Percentiles rank a stretch among this genome's conserved stretches.
phyloP scores from a whole-genome alignment of 1,140 invertebrate genomes.

The Hycleus phaleratus region DNA sequence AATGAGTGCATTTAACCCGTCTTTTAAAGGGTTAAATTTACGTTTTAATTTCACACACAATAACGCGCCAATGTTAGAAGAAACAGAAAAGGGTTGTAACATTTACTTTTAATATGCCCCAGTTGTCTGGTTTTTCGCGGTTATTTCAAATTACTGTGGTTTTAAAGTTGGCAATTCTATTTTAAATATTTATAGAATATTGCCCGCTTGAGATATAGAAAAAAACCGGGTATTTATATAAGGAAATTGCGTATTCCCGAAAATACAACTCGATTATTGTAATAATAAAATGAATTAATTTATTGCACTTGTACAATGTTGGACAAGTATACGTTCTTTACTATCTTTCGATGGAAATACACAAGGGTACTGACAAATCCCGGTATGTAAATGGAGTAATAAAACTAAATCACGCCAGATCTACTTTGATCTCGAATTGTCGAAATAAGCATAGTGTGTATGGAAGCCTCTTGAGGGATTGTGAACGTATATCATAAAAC shows the following conservation, averaged over 20 bases:
- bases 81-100: constrained; percentile 34
- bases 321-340: too few relatives aligned
- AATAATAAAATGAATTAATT: too few relatives aligned
- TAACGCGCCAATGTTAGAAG: constrained; percentile 27
- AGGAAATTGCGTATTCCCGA: too few relatives aligned
- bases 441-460: constrained; percentile 18
- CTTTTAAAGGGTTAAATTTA: constrained; percentile 25
- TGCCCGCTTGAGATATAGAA: constrained; percentile 18
- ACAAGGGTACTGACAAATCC: too few relatives aligned
- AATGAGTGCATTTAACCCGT: constrained; percentile 17
- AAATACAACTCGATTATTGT: too few relatives aligned
- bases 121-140: constrained; percentile 23
- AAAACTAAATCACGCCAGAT: constrained; percentile 19
- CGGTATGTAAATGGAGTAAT: constrained; percentile 16
- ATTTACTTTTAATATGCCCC: constrained; percentile 27
- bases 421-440: constrained; percentile 19
- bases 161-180: constrained; percentile 22
- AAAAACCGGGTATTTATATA: too few relatives aligned
- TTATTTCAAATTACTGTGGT: constrained; percentile 35
- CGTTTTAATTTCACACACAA: constrained; percentile 40
- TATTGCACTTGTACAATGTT: too few relatives aligned
- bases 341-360: too few relatives aligned
- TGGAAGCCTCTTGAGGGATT: constrained; percentile 16
- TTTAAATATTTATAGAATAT: constrained; percentile 27
- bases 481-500: constrained; percentile 18